A percentile compares a stretch with the other conserved stretches of the same genome.
Evolutionary conservation across 2,113 vertebrate species (phyloP).

Genomic region (Chaetorhynchus papuensis): DNA sequence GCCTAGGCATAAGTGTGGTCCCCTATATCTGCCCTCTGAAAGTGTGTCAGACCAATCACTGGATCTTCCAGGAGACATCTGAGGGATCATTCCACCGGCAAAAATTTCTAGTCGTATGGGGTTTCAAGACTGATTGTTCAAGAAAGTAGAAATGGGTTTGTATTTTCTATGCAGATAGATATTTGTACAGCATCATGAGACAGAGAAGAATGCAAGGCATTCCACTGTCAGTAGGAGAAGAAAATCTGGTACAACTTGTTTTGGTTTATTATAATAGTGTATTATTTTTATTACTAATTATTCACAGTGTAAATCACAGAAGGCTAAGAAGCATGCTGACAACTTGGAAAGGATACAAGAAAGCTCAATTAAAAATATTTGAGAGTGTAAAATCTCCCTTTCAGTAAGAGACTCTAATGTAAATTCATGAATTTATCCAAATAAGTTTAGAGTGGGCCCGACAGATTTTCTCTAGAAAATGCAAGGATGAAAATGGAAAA

Average conservation of each 20-base stretch:
- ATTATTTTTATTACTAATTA: constrained; percentile 37
- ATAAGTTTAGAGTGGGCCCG: not conserved
- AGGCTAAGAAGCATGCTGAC: not conserved
- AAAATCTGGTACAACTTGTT: not conserved
- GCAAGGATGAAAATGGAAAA: not conserved
- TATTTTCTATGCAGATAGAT: not conserved
- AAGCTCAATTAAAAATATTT: constrained; percentile 4
- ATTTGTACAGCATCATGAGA: not conserved
- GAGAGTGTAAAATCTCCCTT: not conserved
- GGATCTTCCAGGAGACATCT: not conserved
- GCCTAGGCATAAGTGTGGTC: not conserved
- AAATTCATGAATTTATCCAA: not conserved
- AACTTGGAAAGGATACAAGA: constrained; percentile 2
- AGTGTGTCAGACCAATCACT: not conserved
- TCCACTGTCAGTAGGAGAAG: not conserved
- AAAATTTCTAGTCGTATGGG: not conserved
- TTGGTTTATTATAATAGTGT: constrained; percentile 9
- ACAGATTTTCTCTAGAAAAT: not conserved
- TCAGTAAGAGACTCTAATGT: not conserved
- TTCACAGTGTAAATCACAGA: not conserved
- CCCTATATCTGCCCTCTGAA: not conserved
- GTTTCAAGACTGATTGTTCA: not conserved
- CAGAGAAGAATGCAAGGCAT: not conserved
- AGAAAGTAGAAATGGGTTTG: not conserved
- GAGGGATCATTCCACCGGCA: not conserved